Evolutionary conservation across 2,113 vertebrate genomes (phyloP).

Genomic region (Ictalurus furcatus): DNA sequence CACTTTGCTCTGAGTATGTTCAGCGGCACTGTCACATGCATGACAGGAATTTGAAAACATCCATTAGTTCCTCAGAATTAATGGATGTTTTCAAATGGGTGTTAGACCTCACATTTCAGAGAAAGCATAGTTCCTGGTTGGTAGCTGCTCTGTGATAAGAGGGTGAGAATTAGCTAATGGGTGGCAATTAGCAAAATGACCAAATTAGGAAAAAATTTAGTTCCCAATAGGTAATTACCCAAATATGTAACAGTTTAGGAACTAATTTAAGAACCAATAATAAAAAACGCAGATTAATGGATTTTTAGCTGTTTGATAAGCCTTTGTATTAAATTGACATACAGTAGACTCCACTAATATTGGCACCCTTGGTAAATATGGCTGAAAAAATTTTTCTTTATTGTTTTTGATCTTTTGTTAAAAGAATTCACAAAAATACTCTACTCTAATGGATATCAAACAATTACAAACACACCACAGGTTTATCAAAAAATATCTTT

Average conservation of each 20-base stretch:
- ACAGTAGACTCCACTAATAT: no score
- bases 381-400: no score
- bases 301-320: no score
- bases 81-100: no score
- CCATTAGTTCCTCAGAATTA: not conserved
- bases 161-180: not conserved
- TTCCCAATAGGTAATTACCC: not conserved
- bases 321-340: no score
- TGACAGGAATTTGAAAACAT: not conserved
- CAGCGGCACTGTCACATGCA: not conserved
- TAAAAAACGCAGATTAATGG: no score
- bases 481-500: no score
- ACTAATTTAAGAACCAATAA: not conserved
- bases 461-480: no score
- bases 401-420: no score
- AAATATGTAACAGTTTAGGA: not conserved
- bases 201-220: not conserved
- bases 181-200: not conserved
- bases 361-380: no score
- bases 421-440: no score
- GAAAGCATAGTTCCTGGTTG: not conserved
- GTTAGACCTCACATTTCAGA: not conserved
- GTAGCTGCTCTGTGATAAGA: not conserved
- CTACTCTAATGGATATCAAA: no score
- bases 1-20: not conserved